These are phyloP conservation scores for Pachymerium ferrugineum DNA, from an alignment of 2,888 invertebrate species.

Conservation along the genomic window DNA sequence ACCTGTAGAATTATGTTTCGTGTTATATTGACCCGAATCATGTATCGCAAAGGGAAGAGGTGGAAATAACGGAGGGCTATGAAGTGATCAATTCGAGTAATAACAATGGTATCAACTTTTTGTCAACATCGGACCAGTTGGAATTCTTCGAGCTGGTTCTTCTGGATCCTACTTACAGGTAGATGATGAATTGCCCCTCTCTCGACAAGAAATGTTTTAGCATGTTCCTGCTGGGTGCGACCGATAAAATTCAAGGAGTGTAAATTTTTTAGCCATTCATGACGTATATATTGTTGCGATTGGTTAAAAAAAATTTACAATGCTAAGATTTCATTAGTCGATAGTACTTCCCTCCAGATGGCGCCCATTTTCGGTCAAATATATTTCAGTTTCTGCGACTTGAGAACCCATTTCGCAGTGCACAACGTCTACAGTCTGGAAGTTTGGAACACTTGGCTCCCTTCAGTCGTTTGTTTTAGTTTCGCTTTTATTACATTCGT, in stretches of 20 bases:
- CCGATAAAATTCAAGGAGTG: too few species aligned
- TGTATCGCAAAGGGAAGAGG: neutral
- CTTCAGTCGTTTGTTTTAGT: neutral
- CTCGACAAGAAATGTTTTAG: too few species aligned
- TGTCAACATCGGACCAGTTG: neutral
- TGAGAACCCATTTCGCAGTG: slow-evolving; percentile 5
- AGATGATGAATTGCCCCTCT: too few species aligned
- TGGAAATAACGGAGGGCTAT: neutral
- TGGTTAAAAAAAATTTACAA: too few species aligned
- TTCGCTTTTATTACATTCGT: neutral
- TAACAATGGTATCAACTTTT: neutral
- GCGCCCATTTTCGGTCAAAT: neutral
- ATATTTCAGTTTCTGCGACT: neutral
- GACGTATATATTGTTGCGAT: too few species aligned
- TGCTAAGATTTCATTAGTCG: too few species aligned
- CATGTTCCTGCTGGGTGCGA: too few species aligned
- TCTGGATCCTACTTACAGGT: neutral
- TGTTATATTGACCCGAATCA: neutral
- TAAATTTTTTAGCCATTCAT: too few species aligned
- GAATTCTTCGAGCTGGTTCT: neutral
- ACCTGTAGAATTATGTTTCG: neutral
- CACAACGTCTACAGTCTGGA: neutral
- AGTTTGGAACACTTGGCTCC: neutral
- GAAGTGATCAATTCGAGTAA: slow-evolving; percentile 4
- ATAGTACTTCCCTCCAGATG: too few species aligned